phyloP scores from a whole-genome alignment of 1,140 invertebrate species.

The Whitmania pigra region DNA sequence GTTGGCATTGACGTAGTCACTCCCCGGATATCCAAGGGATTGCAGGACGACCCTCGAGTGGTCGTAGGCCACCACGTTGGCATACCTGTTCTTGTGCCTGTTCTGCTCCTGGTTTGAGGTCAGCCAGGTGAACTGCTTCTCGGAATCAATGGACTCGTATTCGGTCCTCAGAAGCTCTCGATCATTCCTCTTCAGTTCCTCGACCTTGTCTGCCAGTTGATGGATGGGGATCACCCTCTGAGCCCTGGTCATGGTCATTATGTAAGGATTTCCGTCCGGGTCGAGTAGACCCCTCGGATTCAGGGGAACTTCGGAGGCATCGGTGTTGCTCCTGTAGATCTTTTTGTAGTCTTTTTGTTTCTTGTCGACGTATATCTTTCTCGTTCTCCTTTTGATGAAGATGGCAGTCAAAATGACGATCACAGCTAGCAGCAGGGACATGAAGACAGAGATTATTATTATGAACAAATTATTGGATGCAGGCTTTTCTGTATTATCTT shows the following conservation, averaged over 20 bases:
- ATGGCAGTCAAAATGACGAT: not conserved
- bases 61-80: constrained; percentile 84
- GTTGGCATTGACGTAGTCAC: constrained; percentile 94
- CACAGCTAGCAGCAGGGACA: not conserved
- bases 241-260: too few species aligned
- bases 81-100: constrained; percentile 87
- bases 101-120: constrained; percentile 61
- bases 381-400: not conserved
- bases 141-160: constrained; percentile 79
- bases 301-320: too few species aligned
- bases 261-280: too few species aligned
- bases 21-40: constrained; percentile 45
- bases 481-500: too few species aligned
- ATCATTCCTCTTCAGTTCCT: constrained; percentile 84
- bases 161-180: constrained; percentile 74
- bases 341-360: not conserved
- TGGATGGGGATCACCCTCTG: constrained; percentile 66
- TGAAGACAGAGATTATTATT: not conserved
- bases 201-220: constrained; percentile 85
- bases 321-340: too few species aligned
- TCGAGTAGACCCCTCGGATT: too few species aligned
- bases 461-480: not conserved
- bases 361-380: not conserved
- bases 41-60: constrained; percentile 79
- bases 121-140: constrained; percentile 99